A percentile compares a stretch with the other conserved stretches of the same genome.
phyloP scores from a whole-genome alignment of 2,888 invertebrate genomes.

The Patella depressa region DNA sequence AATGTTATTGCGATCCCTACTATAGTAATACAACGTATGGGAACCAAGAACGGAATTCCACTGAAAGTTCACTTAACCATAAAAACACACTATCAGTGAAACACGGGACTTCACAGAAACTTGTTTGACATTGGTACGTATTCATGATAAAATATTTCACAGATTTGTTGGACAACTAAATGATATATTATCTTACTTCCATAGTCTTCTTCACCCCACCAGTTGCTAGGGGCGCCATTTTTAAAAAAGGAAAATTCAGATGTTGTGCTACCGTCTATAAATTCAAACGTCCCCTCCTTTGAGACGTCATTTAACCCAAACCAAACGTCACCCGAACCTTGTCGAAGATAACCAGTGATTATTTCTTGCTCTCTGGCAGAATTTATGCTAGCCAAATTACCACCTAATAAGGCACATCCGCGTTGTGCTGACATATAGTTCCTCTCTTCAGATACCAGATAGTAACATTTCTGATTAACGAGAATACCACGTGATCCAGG shows the following conservation, averaged over 20 bases:
- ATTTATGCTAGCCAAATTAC: slow-evolving; percentile 17
- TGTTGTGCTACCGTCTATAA: neutral
- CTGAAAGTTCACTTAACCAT: too few species aligned
- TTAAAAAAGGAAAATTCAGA: slow-evolving; percentile 3
- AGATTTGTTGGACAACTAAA: too few species aligned
- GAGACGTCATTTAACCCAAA: slow-evolving; percentile 14
- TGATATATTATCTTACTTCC: neutral
- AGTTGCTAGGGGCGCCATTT: neutral
- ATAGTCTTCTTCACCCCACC: slow-evolving; percentile 6
- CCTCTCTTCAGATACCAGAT: slow-evolving; percentile 12
- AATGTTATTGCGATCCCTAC: too few species aligned
- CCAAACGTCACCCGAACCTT: slow-evolving; percentile 11
- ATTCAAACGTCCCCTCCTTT: slow-evolving; percentile 9
- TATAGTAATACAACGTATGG: too few species aligned
- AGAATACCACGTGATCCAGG: slow-evolving; percentile 19
- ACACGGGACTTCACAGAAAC: too few species aligned
- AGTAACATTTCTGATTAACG: slow-evolving; percentile 13
- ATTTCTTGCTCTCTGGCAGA: slow-evolving; percentile 5
- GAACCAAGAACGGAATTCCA: too few species aligned
- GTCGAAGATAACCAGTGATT: slow-evolving; percentile 15
- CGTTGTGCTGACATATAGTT: slow-evolving; percentile 16
- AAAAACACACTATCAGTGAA: too few species aligned
- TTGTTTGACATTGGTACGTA: too few species aligned
- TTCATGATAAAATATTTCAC: too few species aligned
- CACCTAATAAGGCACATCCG: slow-evolving; percentile 19